Conservation (phyloP, 1,140 invertebrate genomes). For the Potamilus streckersoni region DNA sequence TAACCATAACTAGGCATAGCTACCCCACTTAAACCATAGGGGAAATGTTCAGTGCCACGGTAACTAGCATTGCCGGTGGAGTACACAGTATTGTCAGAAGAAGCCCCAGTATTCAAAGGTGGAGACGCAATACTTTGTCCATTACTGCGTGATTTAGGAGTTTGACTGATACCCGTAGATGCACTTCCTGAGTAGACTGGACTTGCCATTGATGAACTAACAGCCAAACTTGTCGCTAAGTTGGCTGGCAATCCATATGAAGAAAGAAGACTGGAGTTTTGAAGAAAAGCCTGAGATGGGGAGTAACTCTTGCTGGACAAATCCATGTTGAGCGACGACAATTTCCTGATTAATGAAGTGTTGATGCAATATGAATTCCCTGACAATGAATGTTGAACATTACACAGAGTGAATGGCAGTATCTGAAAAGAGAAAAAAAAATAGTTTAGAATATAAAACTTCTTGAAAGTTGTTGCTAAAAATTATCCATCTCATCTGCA, state of each 20-base stretch:
- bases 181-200: conserved; percentile 32
- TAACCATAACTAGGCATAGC: conserved; percentile 60
- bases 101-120: conserved; percentile 6
- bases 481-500: no score
- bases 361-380: no score
- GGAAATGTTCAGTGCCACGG: conserved; percentile 48
- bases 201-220: conserved; percentile 13
- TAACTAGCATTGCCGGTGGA: conserved; percentile 26
- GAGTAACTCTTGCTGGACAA: conserved; percentile 29
- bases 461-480: no score
- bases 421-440: no score
- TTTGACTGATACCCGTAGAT: conserved; percentile 17
- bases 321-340: conserved; percentile 20
- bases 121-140: conserved; percentile 21
- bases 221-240: conserved; percentile 4
- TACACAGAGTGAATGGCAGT: no score
- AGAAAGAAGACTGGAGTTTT: conserved; percentile 25
- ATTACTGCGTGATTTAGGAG: conserved; percentile 21
- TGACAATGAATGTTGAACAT: no score
- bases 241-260: conserved; percentile 20
- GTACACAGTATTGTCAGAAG: conserved; percentile 10
- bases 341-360: no score
- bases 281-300: conserved; percentile 26
- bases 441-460: no score
- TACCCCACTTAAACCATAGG: conserved; percentile 61